These are phyloP conservation scores for Willowsia nigromaculata DNA, from an alignment of 2,888 invertebrate genomes.

Conservation along the genomic window DNA sequence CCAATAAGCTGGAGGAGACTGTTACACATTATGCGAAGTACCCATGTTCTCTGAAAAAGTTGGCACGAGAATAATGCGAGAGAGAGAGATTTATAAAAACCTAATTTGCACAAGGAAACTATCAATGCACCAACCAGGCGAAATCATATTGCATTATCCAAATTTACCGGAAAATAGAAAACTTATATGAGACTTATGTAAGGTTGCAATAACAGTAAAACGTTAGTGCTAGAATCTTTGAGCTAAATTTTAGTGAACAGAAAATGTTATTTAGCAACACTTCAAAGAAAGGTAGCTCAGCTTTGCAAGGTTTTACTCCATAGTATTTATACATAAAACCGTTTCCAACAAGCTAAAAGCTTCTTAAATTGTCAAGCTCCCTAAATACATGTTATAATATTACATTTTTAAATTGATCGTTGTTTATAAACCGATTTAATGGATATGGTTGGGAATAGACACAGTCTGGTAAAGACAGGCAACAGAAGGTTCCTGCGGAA, in stretches of 20 bases:
- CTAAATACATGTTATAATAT: too few relatives aligned
- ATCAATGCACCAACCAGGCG: neutral
- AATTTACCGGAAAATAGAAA: conserved; percentile 11
- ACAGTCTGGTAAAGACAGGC: too few relatives aligned
- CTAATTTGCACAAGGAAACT: neutral
- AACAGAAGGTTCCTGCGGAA: too few relatives aligned
- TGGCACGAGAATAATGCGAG: neutral
- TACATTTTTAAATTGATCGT: too few relatives aligned
- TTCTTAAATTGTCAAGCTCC: too few relatives aligned
- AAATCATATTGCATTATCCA: neutral
- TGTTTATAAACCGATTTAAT: too few relatives aligned
- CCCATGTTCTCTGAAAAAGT: neutral
- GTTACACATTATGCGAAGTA: conserved; percentile 3
- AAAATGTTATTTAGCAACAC: neutral
- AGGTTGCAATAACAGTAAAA: neutral
- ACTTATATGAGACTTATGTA: neutral
- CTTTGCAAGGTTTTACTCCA: too few relatives aligned
- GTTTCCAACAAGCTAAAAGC: too few relatives aligned
- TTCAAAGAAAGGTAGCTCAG: too few relatives aligned
- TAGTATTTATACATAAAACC: too few relatives aligned
- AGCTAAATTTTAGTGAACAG: neutral
- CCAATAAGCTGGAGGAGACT: neutral
- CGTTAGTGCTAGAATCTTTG: neutral
- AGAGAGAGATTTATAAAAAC: neutral
- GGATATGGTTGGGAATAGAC: too few relatives aligned